A percentile compares a stretch with the other conserved stretches of the same genome.
Evolutionary conservation across 2,113 vertebrate genomes (phyloP).

Genomic region (Junco hyemalis): DNA sequence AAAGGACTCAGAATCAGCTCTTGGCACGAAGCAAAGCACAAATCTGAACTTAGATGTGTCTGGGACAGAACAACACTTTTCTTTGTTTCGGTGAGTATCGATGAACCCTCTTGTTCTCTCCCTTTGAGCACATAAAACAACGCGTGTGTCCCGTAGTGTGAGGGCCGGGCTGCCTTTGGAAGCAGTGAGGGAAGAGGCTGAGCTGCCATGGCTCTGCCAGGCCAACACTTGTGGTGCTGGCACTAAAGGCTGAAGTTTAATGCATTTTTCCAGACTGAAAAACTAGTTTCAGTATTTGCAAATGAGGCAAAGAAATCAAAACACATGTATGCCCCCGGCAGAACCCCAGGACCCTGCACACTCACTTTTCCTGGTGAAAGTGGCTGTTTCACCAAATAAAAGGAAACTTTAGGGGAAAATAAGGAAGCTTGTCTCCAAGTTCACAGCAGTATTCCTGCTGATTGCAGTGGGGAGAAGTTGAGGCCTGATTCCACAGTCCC

Average conservation of each 20-base stretch:
- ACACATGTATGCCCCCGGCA: background rate
- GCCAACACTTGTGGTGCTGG: accelerated
- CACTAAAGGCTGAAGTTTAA: background rate
- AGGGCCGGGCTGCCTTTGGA: background rate
- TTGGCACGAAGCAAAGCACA: background rate
- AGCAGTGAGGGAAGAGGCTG: background rate
- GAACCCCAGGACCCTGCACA: background rate
- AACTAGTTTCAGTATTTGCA: background rate
- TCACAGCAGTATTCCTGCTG: background rate
- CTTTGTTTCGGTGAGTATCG: background rate
- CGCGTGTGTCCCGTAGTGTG: accelerated
- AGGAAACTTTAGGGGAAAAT: background rate
- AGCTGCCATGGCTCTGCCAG: background rate
- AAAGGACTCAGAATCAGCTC: background rate
- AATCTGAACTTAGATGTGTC: background rate
- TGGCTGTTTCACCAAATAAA: background rate
- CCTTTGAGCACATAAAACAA: background rate
- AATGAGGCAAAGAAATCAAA: background rate
- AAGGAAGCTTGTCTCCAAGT: background rate
- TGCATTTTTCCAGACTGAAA: background rate
- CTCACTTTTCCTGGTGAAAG: background rate
- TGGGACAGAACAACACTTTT: background rate
- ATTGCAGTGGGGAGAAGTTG: background rate
- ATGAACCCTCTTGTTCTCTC: background rate
- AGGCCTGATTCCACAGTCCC: background rate